Base-by-base conservation (phyloP, 2,888 invertebrate genomes). In the Stomorhina lunata region DNA sequence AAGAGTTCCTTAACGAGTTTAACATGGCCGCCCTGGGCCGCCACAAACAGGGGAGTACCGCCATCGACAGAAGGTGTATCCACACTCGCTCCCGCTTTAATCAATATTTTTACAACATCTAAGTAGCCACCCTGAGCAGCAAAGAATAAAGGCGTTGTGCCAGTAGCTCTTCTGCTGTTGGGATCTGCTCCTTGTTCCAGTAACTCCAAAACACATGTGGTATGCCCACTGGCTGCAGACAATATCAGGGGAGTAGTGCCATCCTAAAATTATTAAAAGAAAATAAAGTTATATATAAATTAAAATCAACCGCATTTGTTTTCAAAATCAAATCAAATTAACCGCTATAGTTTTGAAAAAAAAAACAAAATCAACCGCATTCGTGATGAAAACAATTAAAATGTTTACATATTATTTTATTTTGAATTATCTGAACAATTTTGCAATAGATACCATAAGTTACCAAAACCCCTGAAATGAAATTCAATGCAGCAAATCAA, bases 241-340 rank as follows among this genome's bases (percentile, higher is more conserved):
- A 98, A 93, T 89, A 98, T 97, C 85, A 98, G 93, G 4, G 98
- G 98, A 4, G 98, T 98, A 32, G 98, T 98, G 53, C 97, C 97
- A 90, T 98, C 98, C 98, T 98, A 91, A 89, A 80, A 22, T 45
- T 40, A 27, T 9, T 40, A 22, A 17, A 45, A 59, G 48, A 57
- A 71, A 48, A 61, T 40, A 20, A 50, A 80, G 48, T 48, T n/a
- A 63, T n/a, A 61, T 53, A 68, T 27, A 34, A 37, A 45, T 76
- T 72, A 50, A 73, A 77, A 65, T 57, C 53, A 79, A 76, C 80
- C 61, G 40, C 81, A 84, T 78, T 75, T 77, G 66, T 59, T 12
- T 59, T 69, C 22, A 57, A 12, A 22, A 57, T 68, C n/a, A n/a
- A n/a, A 53, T 50, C 17, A 50, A 4, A 32, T 37, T 53, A 15